Conservation (phyloP, 2,797 vertebrate genomes). For the Girardinus metallicus region DNA sequence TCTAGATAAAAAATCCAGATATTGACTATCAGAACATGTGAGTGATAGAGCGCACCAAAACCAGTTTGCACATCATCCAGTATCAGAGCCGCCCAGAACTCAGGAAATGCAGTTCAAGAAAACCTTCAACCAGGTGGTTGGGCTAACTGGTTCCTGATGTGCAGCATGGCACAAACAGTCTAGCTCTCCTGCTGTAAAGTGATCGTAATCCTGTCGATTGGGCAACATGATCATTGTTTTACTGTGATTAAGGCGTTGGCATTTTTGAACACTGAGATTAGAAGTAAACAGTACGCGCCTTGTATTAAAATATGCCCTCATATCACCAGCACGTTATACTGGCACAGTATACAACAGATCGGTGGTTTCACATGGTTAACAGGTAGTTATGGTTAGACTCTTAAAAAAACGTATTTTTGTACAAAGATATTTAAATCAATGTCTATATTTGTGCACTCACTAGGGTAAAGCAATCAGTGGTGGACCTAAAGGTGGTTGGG, state of each 20-base stretch:
- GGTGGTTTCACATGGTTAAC: not conserved
- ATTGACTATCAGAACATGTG: constrained; percentile 16
- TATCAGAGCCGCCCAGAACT: constrained; percentile 27
- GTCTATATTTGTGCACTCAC: not conserved
- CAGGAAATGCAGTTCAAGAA: constrained; percentile 13
- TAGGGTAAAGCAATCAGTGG: not conserved
- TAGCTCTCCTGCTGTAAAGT: constrained; percentile 4
- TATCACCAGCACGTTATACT: not conserved
- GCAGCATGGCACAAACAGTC: constrained; percentile 2
- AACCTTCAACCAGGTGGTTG: constrained; percentile 31
- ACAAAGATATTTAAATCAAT: not conserved
- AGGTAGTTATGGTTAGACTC: not conserved
- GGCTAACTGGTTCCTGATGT: constrained; percentile 30
- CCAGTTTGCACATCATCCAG: constrained; percentile 15
- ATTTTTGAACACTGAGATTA: constrained; percentile 17
- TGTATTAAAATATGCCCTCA: constrained; percentile 14
- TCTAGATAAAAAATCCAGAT: constrained; percentile 23
- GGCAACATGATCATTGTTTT: constrained; percentile 18
- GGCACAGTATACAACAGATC: not conserved
- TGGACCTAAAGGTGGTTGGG: not conserved
- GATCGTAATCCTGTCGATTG: constrained; percentile 10
- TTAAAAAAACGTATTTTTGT: not conserved
- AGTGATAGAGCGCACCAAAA: constrained; percentile 32
- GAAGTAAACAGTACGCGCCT: constrained; percentile 11
- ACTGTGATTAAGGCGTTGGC: constrained; percentile 10